Evolutionary conservation across 2,888 invertebrate species (phyloP).

Genomic region (Chymomyza amoena): DNA sequence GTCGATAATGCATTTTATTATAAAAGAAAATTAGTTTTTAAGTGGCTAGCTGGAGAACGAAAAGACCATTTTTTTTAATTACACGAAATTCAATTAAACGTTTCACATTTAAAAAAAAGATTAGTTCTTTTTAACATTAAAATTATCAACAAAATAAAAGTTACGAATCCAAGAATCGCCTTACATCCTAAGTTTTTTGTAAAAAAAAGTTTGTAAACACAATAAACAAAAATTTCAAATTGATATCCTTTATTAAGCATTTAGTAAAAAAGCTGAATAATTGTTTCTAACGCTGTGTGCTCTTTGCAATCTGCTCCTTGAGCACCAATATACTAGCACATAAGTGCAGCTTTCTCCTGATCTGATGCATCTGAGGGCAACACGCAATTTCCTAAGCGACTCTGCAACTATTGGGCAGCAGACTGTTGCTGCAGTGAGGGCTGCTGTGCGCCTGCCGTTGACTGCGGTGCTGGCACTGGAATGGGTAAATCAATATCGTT

Average conservation of each 20-base stretch:
- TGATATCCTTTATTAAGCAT: conserved; percentile 20
- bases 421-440: conserved; percentile 68
- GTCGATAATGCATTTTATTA: neutral
- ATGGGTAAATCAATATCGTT: conserved; percentile 72
- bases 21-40: neutral
- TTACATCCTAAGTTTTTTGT: too few relatives aligned
- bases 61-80: too few relatives aligned
- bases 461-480: conserved; percentile 21
- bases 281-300: conserved; percentile 81
- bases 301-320: conserved; percentile 97
- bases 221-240: neutral
- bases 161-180: neutral
- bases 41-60: neutral
- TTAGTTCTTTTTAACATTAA: neutral
- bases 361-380: conserved; percentile 91
- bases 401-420: conserved; percentile 80
- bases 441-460: conserved; percentile 29
- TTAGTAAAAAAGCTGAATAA: conserved; percentile 20
- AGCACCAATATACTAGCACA: conserved; percentile 99
- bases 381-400: conserved; percentile 81
- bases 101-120: too few relatives aligned
- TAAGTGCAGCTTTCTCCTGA: conserved; percentile 97
- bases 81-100: too few relatives aligned
- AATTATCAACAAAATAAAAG: neutral
- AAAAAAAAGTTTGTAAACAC: too few relatives aligned